Conservation (phyloP, 2,113 vertebrate species). For the Bombycilla garrulus region DNA sequence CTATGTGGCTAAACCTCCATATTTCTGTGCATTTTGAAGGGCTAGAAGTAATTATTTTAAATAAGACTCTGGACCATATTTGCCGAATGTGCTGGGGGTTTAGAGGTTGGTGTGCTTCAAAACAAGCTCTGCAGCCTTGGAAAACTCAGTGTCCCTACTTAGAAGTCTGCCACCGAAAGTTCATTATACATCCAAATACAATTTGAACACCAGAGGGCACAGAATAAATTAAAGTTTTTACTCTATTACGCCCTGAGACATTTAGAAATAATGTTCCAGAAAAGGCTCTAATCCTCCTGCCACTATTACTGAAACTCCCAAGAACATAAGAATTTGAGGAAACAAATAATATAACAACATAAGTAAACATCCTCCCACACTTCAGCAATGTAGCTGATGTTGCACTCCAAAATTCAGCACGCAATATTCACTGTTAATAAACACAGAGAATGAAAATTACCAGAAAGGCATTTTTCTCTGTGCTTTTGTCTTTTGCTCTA, state of each 20-base stretch:
- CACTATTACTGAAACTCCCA: not conserved
- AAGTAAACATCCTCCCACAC: conserved; percentile 22
- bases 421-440: not conserved
- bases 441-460: not conserved
- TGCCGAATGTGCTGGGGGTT: not conserved
- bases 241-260: not conserved
- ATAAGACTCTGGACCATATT: not conserved
- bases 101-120: not conserved
- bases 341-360: not conserved
- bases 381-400: not conserved
- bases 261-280: not conserved
- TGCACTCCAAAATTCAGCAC: not conserved
- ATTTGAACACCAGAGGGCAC: not conserved
- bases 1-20: not conserved
- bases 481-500: not conserved
- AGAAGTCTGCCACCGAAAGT: not conserved
- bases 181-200: not conserved
- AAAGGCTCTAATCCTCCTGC: not conserved
- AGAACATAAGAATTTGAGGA: not conserved
- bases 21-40: not conserved
- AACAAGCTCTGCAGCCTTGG: not conserved
- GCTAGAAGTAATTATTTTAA: not conserved
- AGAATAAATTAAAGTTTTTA: not conserved
- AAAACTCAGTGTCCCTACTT: not conserved
- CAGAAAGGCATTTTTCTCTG: not conserved